Base-by-base conservation (phyloP, 2,797 vertebrate genomes). In the Tinamus major region DNA sequence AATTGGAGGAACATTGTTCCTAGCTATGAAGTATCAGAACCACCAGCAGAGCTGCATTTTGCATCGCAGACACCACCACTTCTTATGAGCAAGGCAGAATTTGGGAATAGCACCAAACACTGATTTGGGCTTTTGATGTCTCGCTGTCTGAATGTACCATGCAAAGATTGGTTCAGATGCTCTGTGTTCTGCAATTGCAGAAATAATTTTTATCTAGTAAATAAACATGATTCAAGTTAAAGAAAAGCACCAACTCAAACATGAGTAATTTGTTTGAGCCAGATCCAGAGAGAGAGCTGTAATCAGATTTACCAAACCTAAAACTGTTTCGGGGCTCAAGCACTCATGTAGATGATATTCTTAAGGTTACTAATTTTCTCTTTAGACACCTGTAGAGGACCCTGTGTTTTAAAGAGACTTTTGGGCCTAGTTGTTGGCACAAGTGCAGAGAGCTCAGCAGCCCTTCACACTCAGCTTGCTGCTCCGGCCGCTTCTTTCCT, bases 1-100 rank as follows among this genome's bases (percentile, higher is more conserved):
- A 14, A 58, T 88, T 92, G 93, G 92, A 96, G 84, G 83, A 92
- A 91, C 81, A 92, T 84, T 97, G 95, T 96, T 92, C 78, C 51
- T 84, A 74, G 94, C 87, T 70, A 91, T 78, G 81, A 89, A 96
- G 94, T 91, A 69, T 68, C 85, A 91, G 83, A 94, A 94, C 93
- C 81, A 72, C 78, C 55, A 91, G 37, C 62, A 16, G 56, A 51
- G 74, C 39, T 70, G 69, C 71, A 86, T 51, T 46, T 31, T 2
- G 75, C 71, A 48, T 81, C 84, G n/a, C 41, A 62, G 85, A 97
- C 91, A 96, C 94, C 89, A 92, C 46, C 2, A 11, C 89, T 74
- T 83, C 90, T 86, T 95, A 89, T 90, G 85, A 31, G 31, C n/a
- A 14, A 41, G 71, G 65, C 79, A 87, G 64, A 83, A 20, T 46